Evolutionary conservation across 1,140 invertebrate species (phyloP), one percentile per base, ranked within the genome.

Genomic region (Ostrea denselamellosa): DNA sequence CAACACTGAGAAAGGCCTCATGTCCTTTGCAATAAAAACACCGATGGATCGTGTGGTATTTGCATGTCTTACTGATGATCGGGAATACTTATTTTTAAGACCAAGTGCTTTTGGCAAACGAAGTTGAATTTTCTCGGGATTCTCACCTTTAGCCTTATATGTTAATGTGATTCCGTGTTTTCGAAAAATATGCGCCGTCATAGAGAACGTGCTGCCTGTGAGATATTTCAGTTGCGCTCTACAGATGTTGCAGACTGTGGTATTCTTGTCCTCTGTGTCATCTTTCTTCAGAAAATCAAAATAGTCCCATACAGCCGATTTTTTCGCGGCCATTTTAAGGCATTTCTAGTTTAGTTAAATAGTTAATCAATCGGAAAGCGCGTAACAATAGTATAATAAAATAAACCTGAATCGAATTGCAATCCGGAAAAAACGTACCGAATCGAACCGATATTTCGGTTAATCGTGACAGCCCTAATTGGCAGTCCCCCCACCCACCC

Each of bases 1-100:
- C 17, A 92, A 87, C 65, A 93, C 81, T 19, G 85, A 90, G 85
- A 65, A 92, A 19, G 88, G 90, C 83, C 91, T 85, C 85, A 91
- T 90, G 85, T 92, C 90, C 53, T 88, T 68, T 22, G 89, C 88
- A 10, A 92, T 89, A 58, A 92, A 90, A 12, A 34, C 25, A 9
- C 86, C 89, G 9, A 85, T 83, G 12, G 83, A 19, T 25, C 68
- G 85, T 8, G 89, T 87, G 8, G 87, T 85, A 9, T 17, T 8
- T 85, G 7, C 28, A 28, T 54, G 4, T 0, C 83, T 44, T 52
- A 34, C 7, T 19, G 83, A 85, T 8, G 22, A 34, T 17, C n/a
- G 10, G 58, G 88, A 52, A 8, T 77, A 9, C 58, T 86, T 89
- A 12, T 71, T 56, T 12, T 86, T 85, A 17, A 14, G 9, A 52